These are phyloP conservation scores for Campylomormyrus tamandua DNA, from an alignment of 2,113 vertebrate species.

Conservation along the genomic window DNA sequence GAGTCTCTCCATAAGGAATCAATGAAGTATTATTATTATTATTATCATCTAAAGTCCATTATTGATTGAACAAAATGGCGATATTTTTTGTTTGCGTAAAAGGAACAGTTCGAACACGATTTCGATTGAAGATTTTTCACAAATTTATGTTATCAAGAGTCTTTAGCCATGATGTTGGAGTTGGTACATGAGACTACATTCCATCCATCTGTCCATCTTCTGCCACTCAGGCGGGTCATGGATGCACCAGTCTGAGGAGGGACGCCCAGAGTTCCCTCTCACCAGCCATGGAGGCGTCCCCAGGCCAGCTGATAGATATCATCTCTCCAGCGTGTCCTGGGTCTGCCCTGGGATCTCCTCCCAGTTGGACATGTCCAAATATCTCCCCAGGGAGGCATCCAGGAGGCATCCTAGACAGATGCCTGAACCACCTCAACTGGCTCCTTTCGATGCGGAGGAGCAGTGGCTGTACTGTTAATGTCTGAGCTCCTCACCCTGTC, in stretches of 20 bases:
- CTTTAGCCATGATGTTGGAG: neutral
- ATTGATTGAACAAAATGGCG: neutral
- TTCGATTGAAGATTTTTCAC: neutral
- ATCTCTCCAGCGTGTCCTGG: neutral
- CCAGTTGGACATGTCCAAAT: neutral
- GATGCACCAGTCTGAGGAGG: too few relatives aligned
- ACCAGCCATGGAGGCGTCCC: neutral
- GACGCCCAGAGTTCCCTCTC: too few relatives aligned
- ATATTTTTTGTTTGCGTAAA: neutral
- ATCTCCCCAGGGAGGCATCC: neutral
- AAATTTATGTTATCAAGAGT: neutral
- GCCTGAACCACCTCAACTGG: neutral
- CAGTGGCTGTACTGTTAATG: neutral
- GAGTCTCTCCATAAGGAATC: neutral
- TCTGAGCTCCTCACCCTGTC: neutral
- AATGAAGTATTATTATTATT: neutral
- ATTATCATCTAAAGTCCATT: neutral
- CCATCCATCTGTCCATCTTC: neutral
- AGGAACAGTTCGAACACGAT: neutral
- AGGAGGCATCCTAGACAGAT: neutral
- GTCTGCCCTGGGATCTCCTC: neutral
- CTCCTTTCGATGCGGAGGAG: neutral
- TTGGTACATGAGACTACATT: neutral
- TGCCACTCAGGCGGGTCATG: neutral
- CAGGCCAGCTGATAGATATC: neutral